Base-by-base conservation (phyloP, 1,140 invertebrate species). In the Drosophila jambulina region DNA sequence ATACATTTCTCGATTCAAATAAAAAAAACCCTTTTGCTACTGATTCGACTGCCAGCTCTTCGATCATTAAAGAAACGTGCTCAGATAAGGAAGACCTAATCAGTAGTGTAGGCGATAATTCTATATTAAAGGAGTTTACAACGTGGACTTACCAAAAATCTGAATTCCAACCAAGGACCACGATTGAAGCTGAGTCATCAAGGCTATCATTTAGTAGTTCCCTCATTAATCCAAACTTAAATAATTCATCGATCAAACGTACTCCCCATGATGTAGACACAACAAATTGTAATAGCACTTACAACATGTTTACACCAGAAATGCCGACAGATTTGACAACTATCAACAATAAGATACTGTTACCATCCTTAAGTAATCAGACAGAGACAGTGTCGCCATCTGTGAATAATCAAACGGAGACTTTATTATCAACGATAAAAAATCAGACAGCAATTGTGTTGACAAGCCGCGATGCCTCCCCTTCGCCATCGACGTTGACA, bases 261-360 rank as follows among this genome's bases (percentile, higher is more conserved):
- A 34, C 54, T 71, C 48, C 63, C 69, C 51, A 56, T 36, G 60
- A 79, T 45, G 32, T 46, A 38, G 21, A 60, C 53, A 72, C 57
- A 70, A 63, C 65, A 54, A 15, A 59, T 67, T 27, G 46, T 9
- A 76, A 32, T 34, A 34, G 54, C 15, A 51, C 51, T 43, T 23
- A 60, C n/a, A 69, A 68, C 56, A 63, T 68, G 75, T 74, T 88
- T 51, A 78, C 65, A 80, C 74, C 61, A 77, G 78, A 62, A 61
- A 59, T 58, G 60, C 32, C 5, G 8, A 38, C 21, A 12, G 43
- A 36, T 7, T 29, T 51, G n/a, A 23, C 60, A 53, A 54, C 57
- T 34, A 38, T 48, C 27, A 45, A 59, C 13, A 59, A 29, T 43
- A 19, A 38, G 15, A 56, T 15, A 38, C 15, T n/a, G 15, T 5